Percentiles rank a stretch among this genome's conserved stretches.
Conservation (phyloP, 2,113 vertebrate species). For the Corythornis vintsioides region DNA sequence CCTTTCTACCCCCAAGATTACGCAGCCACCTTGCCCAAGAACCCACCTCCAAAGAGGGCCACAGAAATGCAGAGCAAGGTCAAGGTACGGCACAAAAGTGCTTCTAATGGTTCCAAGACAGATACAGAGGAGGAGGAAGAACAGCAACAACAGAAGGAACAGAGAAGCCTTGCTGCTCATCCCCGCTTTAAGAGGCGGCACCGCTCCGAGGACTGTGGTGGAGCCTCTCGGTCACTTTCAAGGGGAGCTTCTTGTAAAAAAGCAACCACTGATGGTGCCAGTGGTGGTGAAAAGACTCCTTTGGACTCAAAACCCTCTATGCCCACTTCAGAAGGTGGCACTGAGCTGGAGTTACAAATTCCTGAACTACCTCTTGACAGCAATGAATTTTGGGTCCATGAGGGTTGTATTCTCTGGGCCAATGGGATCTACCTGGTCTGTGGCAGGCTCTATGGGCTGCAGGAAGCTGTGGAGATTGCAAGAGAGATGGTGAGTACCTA, state of each 20-base stretch:
- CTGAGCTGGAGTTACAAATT: conserved; percentile 92
- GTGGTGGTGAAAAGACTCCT: conserved; percentile 76
- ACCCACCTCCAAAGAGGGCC: conserved; percentile 86
- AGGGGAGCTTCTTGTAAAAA: conserved; percentile 87
- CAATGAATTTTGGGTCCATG: conserved; percentile 98
- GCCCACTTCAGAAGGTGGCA: conserved; percentile 85
- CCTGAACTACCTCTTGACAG: conserved; percentile 98
- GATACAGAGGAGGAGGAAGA: conserved; percentile 80
- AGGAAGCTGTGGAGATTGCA: conserved; percentile 97
- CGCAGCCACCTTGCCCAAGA: conserved; percentile 91
- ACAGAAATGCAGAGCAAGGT: conserved; percentile 78
- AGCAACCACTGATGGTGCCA: conserved; percentile 80
- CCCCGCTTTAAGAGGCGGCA: conserved; percentile 95
- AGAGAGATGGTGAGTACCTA: conserved; percentile 91
- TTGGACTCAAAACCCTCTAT: conserved; percentile 78
- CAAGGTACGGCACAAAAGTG: conserved; percentile 84
- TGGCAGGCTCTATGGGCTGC: conserved; percentile 94
- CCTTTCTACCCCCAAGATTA: conserved; percentile 98
- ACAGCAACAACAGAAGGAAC: conserved; percentile 82
- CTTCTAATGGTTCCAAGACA: conserved; percentile 79
- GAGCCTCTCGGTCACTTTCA: conserved; percentile 88
- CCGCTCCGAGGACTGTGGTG: conserved; percentile 91
- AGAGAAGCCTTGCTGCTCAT: conserved; percentile 90
- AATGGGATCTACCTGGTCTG: conserved; percentile 98
- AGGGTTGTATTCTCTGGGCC: conserved; percentile 97